A percentile compares a stretch with the other conserved stretches of the same genome.
These are phyloP conservation scores for Anguilla rostrata DNA, from an alignment of 2,113 vertebrate genomes.

Conservation along the genomic window DNA sequence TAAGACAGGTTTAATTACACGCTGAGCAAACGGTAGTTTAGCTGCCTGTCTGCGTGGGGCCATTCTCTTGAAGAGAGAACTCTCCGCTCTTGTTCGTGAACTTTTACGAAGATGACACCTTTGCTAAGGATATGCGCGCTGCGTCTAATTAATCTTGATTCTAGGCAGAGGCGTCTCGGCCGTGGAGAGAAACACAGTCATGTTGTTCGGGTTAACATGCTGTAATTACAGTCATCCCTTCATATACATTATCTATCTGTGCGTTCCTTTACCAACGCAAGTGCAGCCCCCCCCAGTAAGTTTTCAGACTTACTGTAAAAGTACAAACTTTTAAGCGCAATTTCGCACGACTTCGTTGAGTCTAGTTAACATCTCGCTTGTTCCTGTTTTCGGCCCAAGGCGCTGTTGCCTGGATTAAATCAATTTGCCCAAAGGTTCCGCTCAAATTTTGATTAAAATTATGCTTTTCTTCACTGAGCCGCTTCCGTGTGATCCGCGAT, in stretches of 20 bases:
- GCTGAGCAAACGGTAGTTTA: constrained; percentile 34
- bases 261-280: neutral
- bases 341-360: neutral
- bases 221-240: constrained; percentile 43
- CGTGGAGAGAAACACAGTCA: constrained; percentile 24
- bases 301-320: neutral
- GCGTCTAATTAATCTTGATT: constrained; percentile 1
- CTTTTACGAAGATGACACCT: constrained; percentile 26
- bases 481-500: no score
- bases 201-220: constrained; percentile 22
- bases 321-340: neutral
- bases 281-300: neutral
- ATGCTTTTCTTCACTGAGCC: no score
- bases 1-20: constrained; percentile 2
- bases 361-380: neutral
- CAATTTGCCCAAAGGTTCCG: no score
- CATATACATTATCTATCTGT: constrained; percentile 22
- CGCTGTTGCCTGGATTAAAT: no score
- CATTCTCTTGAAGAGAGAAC: constrained; percentile 1
- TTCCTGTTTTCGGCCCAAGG: neutral
- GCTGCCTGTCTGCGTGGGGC: constrained; percentile 5
- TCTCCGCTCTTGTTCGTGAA: neutral
- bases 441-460: neutral
- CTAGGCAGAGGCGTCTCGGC: constrained; percentile 44
- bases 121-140: constrained; percentile 24